These are phyloP conservation scores for Piaya cayana DNA, from an alignment of 2,113 vertebrate genomes.

Conservation along the genomic window DNA sequence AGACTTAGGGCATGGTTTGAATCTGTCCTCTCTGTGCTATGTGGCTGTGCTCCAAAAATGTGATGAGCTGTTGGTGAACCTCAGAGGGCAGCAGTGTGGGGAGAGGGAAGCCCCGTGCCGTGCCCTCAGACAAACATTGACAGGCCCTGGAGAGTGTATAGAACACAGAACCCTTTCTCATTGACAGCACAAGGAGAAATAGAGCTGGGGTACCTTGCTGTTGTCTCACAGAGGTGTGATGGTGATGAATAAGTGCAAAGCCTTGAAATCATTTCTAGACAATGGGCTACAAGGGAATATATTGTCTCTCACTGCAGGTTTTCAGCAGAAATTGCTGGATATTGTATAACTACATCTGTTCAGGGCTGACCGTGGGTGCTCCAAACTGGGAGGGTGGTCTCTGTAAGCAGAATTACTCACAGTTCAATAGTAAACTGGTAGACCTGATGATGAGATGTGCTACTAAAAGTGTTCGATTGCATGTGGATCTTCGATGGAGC, in stretches of 20 bases:
- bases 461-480: too few relatives aligned
- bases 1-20: neutral
- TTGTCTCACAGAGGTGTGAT: neutral
- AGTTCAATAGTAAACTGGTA: too few relatives aligned
- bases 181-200: rapidly evolving
- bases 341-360: rapidly evolving
- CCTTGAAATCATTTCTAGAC: neutral
- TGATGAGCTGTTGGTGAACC: neutral
- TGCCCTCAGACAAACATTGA: rapidly evolving
- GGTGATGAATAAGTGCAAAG: neutral
- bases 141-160: rapidly evolving
- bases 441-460: too few relatives aligned
- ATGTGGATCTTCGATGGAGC: too few relatives aligned
- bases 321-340: neutral
- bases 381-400: neutral
- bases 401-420: too few relatives aligned
- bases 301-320: rapidly evolving
- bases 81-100: neutral
- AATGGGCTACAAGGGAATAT: neutral
- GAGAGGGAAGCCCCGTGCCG: neutral
- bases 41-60: rapidly evolving
- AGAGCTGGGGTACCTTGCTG: neutral
- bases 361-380: neutral
- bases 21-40: neutral
- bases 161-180: neutral